Evolutionary conservation across 2,113 vertebrate species (phyloP), one percentile per base, ranked within the genome.

Genomic region (Heloderma charlesbogerti): DNA sequence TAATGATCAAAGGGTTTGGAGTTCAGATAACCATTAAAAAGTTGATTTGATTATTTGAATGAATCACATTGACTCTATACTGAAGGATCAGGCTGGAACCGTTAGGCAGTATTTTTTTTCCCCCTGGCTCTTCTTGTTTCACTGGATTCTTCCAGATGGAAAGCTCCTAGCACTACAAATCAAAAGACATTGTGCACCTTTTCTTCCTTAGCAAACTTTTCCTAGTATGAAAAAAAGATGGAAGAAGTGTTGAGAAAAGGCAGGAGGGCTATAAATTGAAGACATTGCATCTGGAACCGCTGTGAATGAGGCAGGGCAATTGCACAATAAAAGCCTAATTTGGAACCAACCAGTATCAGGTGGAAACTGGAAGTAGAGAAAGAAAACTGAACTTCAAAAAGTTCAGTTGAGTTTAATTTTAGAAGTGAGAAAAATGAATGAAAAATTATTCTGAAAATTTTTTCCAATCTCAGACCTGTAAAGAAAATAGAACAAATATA

Each of bases 21-120:
- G 27, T 0, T 25, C 34, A 22, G 85, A 83, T 22, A 29, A 72
- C 9, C 15, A 0, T 6, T 25, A 9, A 15, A 29, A 84, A 90
- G 45, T 77, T 22, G 13, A 71, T 43, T 22, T 51, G 3, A 66
- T 29, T 48, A 15, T n/a, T 69, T 34, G 0, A 90, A 91, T 13
- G 79, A 51, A 6, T 40, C 80, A 74, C 0, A 29, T 13, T 40
- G 27, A 0, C 84, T 29, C 6, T 0, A 0, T 0, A 0, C 27
- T 16, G 22, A 71, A 90, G 78, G 31, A 84, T 67, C 12, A 87
- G 57, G 57, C 87, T 74, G 79, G 60, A 27, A 88, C 88, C 43
- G 69, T 13, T 80, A 51, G 83, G 45, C 13, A 75, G 12, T 43
- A 74, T 31, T 51, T 78, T 4, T 90, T 89, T 88, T 88, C 57